These are phyloP conservation scores for Drosophila subpulchrella DNA, from an alignment of 1,140 invertebrate genomes.

Conservation along the genomic window DNA sequence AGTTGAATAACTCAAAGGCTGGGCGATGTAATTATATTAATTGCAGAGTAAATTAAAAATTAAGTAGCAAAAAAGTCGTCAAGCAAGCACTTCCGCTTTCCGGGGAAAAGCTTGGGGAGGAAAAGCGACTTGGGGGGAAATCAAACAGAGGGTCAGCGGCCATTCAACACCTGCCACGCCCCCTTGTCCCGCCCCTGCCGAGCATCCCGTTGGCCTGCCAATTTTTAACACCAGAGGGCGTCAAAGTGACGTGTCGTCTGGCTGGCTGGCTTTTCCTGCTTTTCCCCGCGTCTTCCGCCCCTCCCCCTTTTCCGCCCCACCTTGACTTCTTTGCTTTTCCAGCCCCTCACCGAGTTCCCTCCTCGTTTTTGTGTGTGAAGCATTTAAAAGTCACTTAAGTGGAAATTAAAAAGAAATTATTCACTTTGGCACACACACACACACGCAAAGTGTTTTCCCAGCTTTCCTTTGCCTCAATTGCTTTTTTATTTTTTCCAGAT, in stretches of 20 bases:
- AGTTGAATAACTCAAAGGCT: no score
- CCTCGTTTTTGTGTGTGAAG: constrained; percentile 20
- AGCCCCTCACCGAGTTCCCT: neutral
- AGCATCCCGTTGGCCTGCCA: constrained; percentile 23
- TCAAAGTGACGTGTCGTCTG: constrained; percentile 59
- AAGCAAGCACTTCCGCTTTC: neutral
- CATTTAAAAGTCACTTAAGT: constrained; percentile 65
- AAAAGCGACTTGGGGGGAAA: constrained; percentile 14
- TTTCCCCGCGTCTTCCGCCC: neutral
- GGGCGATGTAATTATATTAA: neutral
- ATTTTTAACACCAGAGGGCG: constrained; percentile 45
- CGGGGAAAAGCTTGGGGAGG: neutral
- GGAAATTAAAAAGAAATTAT: constrained; percentile 67
- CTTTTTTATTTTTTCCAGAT: constrained; percentile 39
- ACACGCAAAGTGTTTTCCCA: constrained; percentile 24
- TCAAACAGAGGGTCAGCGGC: constrained; percentile 20
- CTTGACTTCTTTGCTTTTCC: constrained; percentile 39
- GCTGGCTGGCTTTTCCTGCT: constrained; percentile 15
- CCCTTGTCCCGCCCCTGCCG: neutral
- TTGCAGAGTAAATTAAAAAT: neutral
- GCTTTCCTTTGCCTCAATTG: constrained; percentile 25
- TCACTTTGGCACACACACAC: constrained; percentile 55
- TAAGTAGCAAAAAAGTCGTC: neutral
- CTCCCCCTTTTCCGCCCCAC: neutral
- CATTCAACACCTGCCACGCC: constrained; percentile 29